Conservation (phyloP, 2,797 vertebrate species). For the Poeciliopsis presidionis region DNA sequence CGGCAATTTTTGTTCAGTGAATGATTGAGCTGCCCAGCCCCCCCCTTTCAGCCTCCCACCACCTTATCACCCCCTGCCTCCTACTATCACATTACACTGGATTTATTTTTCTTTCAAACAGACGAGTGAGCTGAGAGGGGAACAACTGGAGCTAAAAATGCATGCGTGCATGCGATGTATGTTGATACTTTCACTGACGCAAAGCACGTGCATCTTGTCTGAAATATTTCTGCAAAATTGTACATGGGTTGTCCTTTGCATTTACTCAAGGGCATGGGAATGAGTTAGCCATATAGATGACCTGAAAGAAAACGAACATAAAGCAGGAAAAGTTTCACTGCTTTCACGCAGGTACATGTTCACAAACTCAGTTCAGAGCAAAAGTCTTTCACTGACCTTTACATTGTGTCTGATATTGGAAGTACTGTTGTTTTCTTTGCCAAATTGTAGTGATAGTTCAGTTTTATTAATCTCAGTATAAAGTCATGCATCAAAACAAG, state of each 20-base stretch:
- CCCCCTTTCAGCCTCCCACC: conserved; percentile 16
- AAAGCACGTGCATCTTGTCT: background rate
- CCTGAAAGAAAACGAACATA: background rate
- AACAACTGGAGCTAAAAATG: conserved; percentile 25
- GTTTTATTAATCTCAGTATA: background rate
- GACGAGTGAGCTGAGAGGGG: conserved; percentile 37
- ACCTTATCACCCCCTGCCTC: conserved; percentile 75
- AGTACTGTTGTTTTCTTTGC: background rate
- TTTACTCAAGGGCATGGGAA: background rate
- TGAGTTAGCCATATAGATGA: background rate
- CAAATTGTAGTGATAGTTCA: background rate
- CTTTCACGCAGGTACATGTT: background rate
- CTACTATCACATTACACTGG: conserved; percentile 76
- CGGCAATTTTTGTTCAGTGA: conserved; percentile 82
- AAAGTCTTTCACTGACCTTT: background rate
- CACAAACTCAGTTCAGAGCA: background rate
- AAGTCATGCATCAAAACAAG: background rate
- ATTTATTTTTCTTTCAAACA: conserved; percentile 80
- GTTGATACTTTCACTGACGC: conserved; percentile 5
- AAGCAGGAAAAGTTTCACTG: background rate
- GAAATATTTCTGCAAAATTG: background rate
- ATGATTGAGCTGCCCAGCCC: conserved; percentile 80
- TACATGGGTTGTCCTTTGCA: background rate
- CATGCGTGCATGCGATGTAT: conserved; percentile 21
- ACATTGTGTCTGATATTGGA: background rate